Conservation (phyloP, 1,140 invertebrate species). For the Liolophura sinensis region DNA sequence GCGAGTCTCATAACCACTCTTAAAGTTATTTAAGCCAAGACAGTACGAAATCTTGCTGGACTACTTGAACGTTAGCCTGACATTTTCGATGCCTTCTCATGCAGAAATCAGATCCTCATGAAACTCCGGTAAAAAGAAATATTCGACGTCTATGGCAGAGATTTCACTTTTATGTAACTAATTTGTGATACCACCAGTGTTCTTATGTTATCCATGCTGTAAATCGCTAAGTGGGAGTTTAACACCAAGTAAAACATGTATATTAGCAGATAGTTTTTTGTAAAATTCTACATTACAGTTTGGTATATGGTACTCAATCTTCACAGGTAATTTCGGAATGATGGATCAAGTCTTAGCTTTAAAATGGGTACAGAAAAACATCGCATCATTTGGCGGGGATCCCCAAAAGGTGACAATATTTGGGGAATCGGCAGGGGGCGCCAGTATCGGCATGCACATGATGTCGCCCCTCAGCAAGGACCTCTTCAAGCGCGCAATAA, state of each 20-base stretch:
- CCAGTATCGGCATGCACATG: conserved; percentile 18
- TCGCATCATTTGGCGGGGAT: conserved; percentile 41
- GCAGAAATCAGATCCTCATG: too few species aligned
- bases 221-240: conserved; percentile 83
- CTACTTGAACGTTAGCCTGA: too few species aligned
- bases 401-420: conserved; percentile 35
- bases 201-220: conserved; percentile 89
- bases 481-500: conserved; percentile 47
- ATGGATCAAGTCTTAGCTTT: conserved; percentile 66
- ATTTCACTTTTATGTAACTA: too few species aligned
- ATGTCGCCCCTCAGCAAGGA: conserved; percentile 15
- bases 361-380: conserved; percentile 63
- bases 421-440: conserved; percentile 38
- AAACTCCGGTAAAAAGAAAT: too few species aligned
- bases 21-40: too few species aligned
- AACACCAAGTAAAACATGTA: conserved; percentile 79
- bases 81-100: too few species aligned
- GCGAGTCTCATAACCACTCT: too few species aligned
- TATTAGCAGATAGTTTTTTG: conserved; percentile 73
- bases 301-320: conserved; percentile 70
- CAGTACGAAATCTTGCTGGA: too few species aligned
- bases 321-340: conserved; percentile 62
- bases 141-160: too few species aligned
- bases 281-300: conserved; percentile 67
- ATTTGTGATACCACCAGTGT: conserved; percentile 94